Conservation (phyloP, 2,797 vertebrate genomes). For the Epinephelus coioides region DNA sequence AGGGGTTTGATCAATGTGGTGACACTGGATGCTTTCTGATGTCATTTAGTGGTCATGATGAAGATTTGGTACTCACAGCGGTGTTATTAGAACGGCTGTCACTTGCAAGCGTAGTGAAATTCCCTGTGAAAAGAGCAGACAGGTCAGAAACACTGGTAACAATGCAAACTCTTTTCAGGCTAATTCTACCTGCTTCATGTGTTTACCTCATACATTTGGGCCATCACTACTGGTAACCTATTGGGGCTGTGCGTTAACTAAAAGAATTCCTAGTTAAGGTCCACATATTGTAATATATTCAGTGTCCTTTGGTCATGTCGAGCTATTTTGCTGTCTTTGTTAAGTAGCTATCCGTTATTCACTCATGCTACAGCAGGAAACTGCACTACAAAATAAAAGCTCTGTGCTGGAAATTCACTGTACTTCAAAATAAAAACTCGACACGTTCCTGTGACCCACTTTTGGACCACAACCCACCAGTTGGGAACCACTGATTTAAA, state of each 20-base stretch:
- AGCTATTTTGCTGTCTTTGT: not conserved
- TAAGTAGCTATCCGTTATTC: no score
- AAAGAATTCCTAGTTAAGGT: not conserved
- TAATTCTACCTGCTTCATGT: not conserved
- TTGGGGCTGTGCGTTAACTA: not conserved
- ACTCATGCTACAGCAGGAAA: no score
- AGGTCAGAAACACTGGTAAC: slow-evolving; percentile 2
- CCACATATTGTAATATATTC: no score
- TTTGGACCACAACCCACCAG: no score
- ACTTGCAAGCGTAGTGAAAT: not conserved
- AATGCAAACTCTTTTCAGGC: not conserved
- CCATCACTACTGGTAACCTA: not conserved
- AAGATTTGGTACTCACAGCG: slow-evolving; percentile 58
- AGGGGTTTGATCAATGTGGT: not conserved
- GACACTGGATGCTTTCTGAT: not conserved
- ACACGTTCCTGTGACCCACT: no score
- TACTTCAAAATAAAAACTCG: no score
- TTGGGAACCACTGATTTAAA: no score
- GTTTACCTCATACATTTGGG: no score
- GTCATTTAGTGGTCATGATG: slow-evolving; percentile 1
- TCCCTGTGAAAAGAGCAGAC: slow-evolving; percentile 67
- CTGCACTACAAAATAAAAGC: no score
- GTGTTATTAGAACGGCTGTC: not conserved
- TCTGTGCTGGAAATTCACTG: no score
- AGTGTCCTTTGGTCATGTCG: no score